phyloP scores from a whole-genome alignment of 2,797 vertebrate genomes.

The Trachurus trachurus region DNA sequence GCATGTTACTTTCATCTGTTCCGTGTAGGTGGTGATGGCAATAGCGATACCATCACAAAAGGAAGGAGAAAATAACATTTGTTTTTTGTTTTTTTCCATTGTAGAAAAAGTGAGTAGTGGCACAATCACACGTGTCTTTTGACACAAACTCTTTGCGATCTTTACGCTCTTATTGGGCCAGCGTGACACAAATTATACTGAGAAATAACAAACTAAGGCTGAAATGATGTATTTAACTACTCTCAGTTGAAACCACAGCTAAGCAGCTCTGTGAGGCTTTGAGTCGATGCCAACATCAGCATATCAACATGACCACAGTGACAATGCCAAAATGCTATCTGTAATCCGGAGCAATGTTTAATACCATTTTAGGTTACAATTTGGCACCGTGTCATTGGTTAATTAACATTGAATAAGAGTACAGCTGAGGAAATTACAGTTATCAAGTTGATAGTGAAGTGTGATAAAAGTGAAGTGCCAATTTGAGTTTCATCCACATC shows the following conservation, averaged over 20 bases:
- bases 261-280: not conserved
- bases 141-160: not conserved
- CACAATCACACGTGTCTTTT: conserved; percentile 7
- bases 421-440: too few relatives aligned
- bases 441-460: not conserved
- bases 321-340: not conserved
- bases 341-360: too few relatives aligned
- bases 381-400: too few relatives aligned
- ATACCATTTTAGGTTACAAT: too few relatives aligned
- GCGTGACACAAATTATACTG: not conserved
- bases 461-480: not conserved
- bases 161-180: not conserved
- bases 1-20: conserved; percentile 55
- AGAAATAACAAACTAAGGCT: not conserved
- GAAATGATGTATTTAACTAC: not conserved
- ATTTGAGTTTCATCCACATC: not conserved
- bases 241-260: not conserved
- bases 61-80: conserved; percentile 25
- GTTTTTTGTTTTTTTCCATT: conserved; percentile 45
- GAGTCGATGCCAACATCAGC: not conserved
- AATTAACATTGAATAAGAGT: too few relatives aligned
- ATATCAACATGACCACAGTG: too few relatives aligned
- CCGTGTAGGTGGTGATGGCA: conserved; percentile 57
- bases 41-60: conserved; percentile 19
- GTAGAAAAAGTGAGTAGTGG: conserved; percentile 30